A percentile compares a stretch with the other conserved stretches of the same genome.
These are phyloP conservation scores for Watsonalla binaria DNA, from an alignment of 2,888 invertebrate genomes.

Conservation along the genomic window DNA sequence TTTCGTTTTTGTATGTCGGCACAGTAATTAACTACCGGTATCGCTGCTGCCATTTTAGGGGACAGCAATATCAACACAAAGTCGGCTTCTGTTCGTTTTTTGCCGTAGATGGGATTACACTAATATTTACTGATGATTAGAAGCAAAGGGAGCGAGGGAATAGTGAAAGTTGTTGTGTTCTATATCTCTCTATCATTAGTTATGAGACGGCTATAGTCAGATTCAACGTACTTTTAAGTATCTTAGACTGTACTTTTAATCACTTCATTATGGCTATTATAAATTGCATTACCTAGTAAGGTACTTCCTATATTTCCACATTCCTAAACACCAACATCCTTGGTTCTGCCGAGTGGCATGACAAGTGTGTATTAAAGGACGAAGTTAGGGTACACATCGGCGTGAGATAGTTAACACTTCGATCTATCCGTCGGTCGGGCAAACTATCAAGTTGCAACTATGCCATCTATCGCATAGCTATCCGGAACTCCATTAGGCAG, in stretches of 20 bases:
- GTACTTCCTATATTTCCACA: too few relatives aligned
- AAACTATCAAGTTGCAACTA: constrained; percentile 22
- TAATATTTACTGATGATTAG: too few relatives aligned
- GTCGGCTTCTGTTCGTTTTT: too few relatives aligned
- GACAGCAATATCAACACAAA: background rate
- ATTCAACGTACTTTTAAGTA: too few relatives aligned
- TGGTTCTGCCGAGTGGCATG: background rate
- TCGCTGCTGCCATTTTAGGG: background rate
- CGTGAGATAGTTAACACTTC: constrained; percentile 4
- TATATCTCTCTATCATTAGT: too few relatives aligned
- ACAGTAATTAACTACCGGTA: constrained; percentile 2
- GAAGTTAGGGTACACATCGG: background rate
- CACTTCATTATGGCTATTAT: too few relatives aligned
- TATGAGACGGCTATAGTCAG: too few relatives aligned
- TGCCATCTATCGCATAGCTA: constrained; percentile 10
- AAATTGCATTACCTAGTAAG: too few relatives aligned
- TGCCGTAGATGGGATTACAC: too few relatives aligned
- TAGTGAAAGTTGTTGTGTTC: too few relatives aligned
- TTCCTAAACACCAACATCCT: background rate
- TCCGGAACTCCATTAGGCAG: constrained; percentile 35
- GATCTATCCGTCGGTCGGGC: constrained; percentile 10
- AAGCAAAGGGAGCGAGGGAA: too few relatives aligned
- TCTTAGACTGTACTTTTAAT: too few relatives aligned
- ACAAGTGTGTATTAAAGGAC: background rate
- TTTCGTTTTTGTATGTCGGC: background rate